These are phyloP conservation scores for Tylochromis polylepis DNA, from an alignment of 2,113 vertebrate genomes.

Conservation along the genomic window DNA sequence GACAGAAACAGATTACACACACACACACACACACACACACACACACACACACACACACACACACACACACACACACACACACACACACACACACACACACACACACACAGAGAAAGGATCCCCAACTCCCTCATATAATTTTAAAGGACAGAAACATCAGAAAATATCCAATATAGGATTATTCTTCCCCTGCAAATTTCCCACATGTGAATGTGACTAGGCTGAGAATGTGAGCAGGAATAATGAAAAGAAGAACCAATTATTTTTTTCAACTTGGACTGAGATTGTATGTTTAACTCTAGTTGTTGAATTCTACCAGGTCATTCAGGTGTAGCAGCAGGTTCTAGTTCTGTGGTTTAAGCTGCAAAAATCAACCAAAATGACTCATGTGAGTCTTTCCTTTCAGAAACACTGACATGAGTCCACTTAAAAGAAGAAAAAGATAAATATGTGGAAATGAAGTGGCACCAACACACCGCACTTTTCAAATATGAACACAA, in stretches of 20 bases:
- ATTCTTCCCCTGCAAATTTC: fast-evolving
- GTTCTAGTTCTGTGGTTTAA: neutral
- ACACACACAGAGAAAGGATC: constrained; percentile 11
- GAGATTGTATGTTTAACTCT: neutral
- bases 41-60: constrained; percentile 13
- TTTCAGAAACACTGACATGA: too few relatives aligned
- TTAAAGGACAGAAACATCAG: neutral
- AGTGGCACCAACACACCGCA: neutral
- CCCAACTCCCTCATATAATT: constrained; percentile 1
- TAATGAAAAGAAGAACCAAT: neutral
- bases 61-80: constrained; percentile 23
- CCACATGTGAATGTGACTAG: neutral
- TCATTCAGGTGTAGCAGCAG: neutral
- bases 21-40: constrained; percentile 32
- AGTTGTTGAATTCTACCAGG: neutral
- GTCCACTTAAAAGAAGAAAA: neutral
- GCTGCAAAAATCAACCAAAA: neutral
- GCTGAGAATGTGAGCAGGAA: neutral
- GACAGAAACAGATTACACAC: constrained; percentile 43
- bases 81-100: constrained; percentile 7
- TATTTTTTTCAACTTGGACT: neutral
- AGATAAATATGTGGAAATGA: neutral
- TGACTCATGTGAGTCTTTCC: neutral
- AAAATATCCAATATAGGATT: neutral
- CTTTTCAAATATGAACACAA: neutral